Evolutionary conservation across 2,113 vertebrate genomes (phyloP).

Genomic region (Hiodon tergisus): DNA sequence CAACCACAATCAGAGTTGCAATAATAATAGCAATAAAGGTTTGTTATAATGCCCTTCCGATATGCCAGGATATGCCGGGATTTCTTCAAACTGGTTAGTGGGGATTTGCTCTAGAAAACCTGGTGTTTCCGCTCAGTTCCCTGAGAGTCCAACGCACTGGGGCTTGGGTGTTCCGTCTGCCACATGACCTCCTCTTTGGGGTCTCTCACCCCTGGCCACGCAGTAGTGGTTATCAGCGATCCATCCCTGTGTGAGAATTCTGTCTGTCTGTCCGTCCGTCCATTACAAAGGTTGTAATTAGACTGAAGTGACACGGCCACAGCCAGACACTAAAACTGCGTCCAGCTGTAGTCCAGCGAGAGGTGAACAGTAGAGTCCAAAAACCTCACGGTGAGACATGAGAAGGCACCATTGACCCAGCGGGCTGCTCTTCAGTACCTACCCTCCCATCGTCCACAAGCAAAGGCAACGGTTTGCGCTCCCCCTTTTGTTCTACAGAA

Average conservation of each 20-base stretch:
- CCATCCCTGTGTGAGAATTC: background rate
- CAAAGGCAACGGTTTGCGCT: background rate
- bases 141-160: background rate
- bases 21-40: background rate
- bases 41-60: background rate
- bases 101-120: background rate
- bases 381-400: too few species aligned
- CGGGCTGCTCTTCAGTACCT: background rate
- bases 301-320: background rate
- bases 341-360: too few species aligned
- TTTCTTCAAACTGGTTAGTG: background rate
- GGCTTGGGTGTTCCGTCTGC: background rate
- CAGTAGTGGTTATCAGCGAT: background rate
- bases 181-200: background rate
- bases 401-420: background rate
- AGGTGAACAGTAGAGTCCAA: too few species aligned
- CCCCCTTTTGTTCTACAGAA: too few species aligned
- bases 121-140: background rate
- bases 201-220: background rate
- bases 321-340: too few species aligned
- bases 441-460: background rate
- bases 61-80: too few species aligned
- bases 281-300: too few species aligned
- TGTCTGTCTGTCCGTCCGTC: background rate
- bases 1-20: background rate